Evolutionary conservation across 2,888 invertebrate genomes (phyloP).

Genomic region (Cantharis flavilabris): DNA sequence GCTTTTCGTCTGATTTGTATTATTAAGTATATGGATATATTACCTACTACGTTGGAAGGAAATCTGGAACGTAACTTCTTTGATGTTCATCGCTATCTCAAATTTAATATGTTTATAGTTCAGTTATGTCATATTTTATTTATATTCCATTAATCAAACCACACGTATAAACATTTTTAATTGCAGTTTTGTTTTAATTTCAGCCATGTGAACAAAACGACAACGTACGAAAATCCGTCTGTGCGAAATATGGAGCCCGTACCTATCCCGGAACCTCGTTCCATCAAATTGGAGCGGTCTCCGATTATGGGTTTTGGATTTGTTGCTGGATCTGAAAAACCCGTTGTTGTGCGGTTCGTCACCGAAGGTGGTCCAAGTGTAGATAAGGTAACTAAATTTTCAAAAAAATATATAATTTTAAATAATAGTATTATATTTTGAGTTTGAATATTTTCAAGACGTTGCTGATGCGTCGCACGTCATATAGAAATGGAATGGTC

Average conservation of each 20-base stretch:
- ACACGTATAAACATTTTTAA: background rate
- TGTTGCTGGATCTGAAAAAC: slow-evolving; percentile 93
- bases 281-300: slow-evolving; percentile 75
- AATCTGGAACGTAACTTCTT: background rate
- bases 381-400: slow-evolving; percentile 66
- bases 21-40: background rate
- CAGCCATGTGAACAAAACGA: slow-evolving; percentile 86
- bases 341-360: slow-evolving; percentile 88
- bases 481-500: slow-evolving; percentile 7
- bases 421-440: background rate
- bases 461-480: background rate
- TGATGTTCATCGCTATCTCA: background rate
- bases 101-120: slow-evolving; percentile 34
- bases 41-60: background rate
- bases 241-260: slow-evolving; percentile 65
- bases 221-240: slow-evolving; percentile 85
- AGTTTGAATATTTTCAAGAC: background rate
- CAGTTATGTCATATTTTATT: slow-evolving; percentile 63
- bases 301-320: slow-evolving; percentile 89
- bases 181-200: slow-evolving; percentile 34
- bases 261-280: slow-evolving; percentile 75
- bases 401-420: background rate
- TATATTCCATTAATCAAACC: background rate
- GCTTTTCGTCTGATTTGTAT: background rate
- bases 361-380: slow-evolving; percentile 92